Base-by-base conservation (phyloP, 2,113 vertebrate genomes). In the Engystomops pustulosus region DNA sequence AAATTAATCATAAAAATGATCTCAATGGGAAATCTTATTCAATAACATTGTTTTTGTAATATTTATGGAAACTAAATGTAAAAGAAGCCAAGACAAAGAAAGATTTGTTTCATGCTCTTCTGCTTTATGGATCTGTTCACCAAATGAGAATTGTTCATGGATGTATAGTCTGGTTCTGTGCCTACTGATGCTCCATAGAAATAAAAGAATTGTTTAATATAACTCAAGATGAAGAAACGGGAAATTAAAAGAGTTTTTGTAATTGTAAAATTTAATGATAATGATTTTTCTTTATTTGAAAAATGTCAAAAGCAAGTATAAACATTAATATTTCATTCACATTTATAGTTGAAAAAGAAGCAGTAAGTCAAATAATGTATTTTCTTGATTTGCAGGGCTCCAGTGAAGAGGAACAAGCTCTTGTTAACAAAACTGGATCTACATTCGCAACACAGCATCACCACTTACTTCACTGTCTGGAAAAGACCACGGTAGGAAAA, bases 391-490 rank as follows among this genome's bases (percentile, higher is more conserved):
- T 85, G 90, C 89, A 83, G 88, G 93, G 98, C 96, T 96, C 94
- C 0, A 95, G 90, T 87, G 96, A 97, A 86, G 96, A 97, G 8
- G 96, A 96, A 80, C 94, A 96, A 79, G 95, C 93, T 17, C 94
- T 98, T 92, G 93, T 97, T 88, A 94, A 91, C 87, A 96, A 97
- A 89, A 87, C 92, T 53, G 94, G 94, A 89, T 95, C 95, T 53
- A 94, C 88, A 87, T 96, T 98, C 69, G 95, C 97, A 88, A 93
- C 94, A 6, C 96, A 98, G 47, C 98, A 97, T 81, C 95, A 98
- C 87, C 98, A 99, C 91, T 95, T 99, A 75, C 95, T 99, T 87
- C 96, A 96, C 91, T 99, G 98, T 90, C 94, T 99, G 88, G 97
- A 99, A 92, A 99, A 97, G 90, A 98, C 98, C 71, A 99, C 98